Conservation (phyloP, 1,140 invertebrate species). For the Telenomus remus region DNA sequence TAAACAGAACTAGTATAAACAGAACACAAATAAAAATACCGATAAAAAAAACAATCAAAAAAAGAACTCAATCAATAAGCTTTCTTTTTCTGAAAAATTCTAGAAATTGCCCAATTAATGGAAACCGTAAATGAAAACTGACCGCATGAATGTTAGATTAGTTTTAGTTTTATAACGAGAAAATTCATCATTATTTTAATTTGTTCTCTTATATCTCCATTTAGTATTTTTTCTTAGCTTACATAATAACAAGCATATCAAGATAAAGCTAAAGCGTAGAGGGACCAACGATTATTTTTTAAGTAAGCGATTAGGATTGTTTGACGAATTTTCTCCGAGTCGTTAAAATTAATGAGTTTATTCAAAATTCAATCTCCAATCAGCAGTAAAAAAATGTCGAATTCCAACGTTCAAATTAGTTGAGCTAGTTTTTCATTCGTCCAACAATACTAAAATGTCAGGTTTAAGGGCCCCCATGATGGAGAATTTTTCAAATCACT, state of each 20-base stretch:
- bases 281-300: conserved; percentile 71
- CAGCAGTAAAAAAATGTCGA: no score
- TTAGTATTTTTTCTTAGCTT: conserved; percentile 66
- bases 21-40: background rate
- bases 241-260: conserved; percentile 69
- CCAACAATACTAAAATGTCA: conserved; percentile 71
- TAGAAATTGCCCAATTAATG: no score
- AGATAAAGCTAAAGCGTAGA: conserved; percentile 77
- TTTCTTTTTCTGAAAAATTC: conserved; percentile 72
- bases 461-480: conserved; percentile 61
- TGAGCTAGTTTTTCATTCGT: no score
- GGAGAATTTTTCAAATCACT: conserved; percentile 8
- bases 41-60: no score
- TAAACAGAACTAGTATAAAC: background rate
- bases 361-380: no score
- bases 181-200: background rate
- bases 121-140: no score
- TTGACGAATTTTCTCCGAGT: conserved; percentile 65
- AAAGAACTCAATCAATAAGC: no score
- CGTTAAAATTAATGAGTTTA: no score
- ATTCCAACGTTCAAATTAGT: no score
- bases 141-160: no score
- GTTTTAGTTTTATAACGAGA: no score
- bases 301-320: conserved; percentile 69
- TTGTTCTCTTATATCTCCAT: conserved; percentile 32